These are phyloP conservation scores for Emys orbicularis DNA, from an alignment of 2,797 vertebrate genomes.

Conservation along the genomic window DNA sequence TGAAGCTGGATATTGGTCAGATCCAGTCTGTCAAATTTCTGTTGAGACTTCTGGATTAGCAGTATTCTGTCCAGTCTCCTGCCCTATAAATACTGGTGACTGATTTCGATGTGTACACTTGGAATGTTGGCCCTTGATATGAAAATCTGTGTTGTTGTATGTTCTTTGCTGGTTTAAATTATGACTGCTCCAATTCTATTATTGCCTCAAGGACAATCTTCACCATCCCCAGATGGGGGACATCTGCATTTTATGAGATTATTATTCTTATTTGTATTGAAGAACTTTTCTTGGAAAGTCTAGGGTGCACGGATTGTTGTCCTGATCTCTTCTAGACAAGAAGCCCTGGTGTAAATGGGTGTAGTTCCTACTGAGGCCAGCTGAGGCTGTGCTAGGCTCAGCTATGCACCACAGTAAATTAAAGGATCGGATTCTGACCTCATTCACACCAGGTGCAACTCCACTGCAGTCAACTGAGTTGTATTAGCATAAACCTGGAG, in stretches of 20 bases:
- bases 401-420: neutral
- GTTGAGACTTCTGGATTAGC: neutral
- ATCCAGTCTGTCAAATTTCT: neutral
- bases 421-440: neutral
- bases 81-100: neutral
- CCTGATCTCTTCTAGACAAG: neutral
- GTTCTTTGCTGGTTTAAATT: neutral
- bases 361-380: neutral
- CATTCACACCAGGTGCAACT: neutral
- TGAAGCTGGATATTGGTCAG: neutral
- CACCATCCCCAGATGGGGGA: slow-evolving; percentile 3
- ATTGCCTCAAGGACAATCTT: slow-evolving; percentile 21
- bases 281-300: slow-evolving; percentile 42
- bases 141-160: too few relatives aligned
- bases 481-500: neutral
- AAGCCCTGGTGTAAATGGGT: neutral
- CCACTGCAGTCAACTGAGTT: neutral
- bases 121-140: neutral
- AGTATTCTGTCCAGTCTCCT: neutral
- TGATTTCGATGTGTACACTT: neutral
- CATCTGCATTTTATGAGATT: neutral
- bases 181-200: neutral
- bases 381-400: neutral
- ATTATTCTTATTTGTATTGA: neutral
- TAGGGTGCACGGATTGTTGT: neutral